Conservation (phyloP, 2,113 vertebrate species). For the Miniopterus natalensis region DNA sequence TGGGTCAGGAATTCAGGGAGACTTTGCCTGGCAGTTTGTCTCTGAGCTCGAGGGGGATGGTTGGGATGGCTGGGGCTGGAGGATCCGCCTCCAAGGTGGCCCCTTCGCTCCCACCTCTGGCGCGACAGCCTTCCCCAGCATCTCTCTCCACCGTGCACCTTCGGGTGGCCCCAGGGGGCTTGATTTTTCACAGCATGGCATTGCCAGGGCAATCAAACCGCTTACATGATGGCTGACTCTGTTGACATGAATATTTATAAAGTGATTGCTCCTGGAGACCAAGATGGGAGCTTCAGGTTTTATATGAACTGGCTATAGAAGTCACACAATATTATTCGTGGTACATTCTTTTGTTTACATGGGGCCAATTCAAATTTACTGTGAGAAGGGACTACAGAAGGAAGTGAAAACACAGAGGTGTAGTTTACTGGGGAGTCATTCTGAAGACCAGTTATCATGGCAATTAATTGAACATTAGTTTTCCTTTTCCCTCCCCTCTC, state of each 20-base stretch:
- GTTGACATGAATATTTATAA: background rate
- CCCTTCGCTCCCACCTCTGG: background rate
- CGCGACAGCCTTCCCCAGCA: background rate
- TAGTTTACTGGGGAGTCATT: background rate
- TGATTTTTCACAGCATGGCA: background rate
- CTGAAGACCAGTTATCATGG: background rate
- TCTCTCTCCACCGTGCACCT: background rate
- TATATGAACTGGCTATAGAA: background rate
- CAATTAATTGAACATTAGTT: background rate
- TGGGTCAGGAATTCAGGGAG: background rate
- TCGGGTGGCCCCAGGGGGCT: background rate
- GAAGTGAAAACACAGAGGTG: background rate
- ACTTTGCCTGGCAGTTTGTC: background rate
- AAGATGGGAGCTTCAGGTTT: background rate
- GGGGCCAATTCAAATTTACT: background rate
- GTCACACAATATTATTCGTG: background rate
- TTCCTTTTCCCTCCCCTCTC: background rate
- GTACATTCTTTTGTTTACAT: background rate
- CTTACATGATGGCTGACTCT: background rate
- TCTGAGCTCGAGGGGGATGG: background rate
- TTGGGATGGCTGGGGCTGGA: background rate
- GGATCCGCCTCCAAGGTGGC: background rate
- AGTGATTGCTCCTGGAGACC: background rate
- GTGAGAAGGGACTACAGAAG: background rate
- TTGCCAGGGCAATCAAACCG: background rate